Conservation (phyloP, 2,797 vertebrate species). For the Sarcoramphus papa region DNA sequence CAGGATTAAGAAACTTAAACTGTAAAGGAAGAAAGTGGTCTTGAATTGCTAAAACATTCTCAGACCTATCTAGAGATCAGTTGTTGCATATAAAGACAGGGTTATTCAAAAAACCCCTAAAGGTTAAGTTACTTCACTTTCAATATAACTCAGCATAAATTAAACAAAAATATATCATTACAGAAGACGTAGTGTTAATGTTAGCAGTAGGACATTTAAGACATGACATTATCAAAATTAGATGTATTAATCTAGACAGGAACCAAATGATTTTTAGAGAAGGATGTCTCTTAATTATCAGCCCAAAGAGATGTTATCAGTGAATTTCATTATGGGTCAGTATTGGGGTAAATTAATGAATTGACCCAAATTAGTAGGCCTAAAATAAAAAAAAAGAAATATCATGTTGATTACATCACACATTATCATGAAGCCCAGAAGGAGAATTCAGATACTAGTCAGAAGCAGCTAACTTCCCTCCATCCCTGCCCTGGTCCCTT, state of each 20-base stretch:
- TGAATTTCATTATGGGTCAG: neutral
- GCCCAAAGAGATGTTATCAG: neutral
- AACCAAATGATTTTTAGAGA: neutral
- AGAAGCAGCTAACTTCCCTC: neutral
- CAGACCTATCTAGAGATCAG: neutral
- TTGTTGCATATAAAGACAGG: neutral
- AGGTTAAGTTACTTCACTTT: neutral
- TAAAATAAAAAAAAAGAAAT: neutral
- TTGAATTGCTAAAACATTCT: neutral
- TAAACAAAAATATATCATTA: neutral
- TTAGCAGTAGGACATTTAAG: neutral
- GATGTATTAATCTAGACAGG: neutral
- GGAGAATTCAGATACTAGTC: neutral
- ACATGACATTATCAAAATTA: neutral
- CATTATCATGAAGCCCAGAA: neutral
- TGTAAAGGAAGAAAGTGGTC: neutral
- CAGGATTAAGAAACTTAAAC: neutral
- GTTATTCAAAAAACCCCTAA: neutral
- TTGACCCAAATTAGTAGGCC: neutral
- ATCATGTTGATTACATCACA: neutral
- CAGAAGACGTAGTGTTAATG: accelerated
- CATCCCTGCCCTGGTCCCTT: neutral
- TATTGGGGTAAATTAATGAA: neutral
- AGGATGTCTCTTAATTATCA: neutral
- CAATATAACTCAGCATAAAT: neutral